Base-by-base conservation (phyloP, 1,140 invertebrate genomes). In the Aphelinus certus region DNA sequence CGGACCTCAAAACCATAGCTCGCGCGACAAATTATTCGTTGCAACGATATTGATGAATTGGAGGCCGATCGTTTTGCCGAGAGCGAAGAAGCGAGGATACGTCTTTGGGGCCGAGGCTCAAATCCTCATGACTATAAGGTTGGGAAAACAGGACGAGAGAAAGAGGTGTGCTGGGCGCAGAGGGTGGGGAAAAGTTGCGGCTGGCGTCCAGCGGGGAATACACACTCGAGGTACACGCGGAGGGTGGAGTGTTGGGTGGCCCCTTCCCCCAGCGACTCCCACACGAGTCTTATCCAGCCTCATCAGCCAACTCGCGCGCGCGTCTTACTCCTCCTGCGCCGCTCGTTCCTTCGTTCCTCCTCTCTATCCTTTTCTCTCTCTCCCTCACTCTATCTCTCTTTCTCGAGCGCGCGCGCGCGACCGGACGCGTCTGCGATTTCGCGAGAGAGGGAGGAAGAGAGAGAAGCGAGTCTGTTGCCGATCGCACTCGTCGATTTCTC, bases 401-500 rank as follows among this genome's bases (percentile, higher is more conserved):
- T 53, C 51, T 62, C 67, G 43, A 2, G 51, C 72, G 68, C 66
- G 79, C 78, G 80, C 81, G 79, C 78, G 79, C 78, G 77, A 79
- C 79, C 78, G 78, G 49, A 47, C 65, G 82, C 81, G 83, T 84
- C 81, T 83, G 83, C 80, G 79, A 84, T 84, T 84, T 84, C 80
- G 81, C 79, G 53, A 42, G 73, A 51, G 57, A 47, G 26, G 7
- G 69, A 65, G 47, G 49, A 64, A 10, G 47, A 66, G 45, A 57
- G 68, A 58, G 63, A 55, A 7, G 60, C 51, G 53, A 58, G 76
- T 80, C 79, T 80, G 79, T 78, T 81, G 80, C 82, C 85, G 86
- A 87, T 87, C 83, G 84, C 77, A 83, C 83, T 86, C 85, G 84
- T 87, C 84, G 86, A 87, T 87, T 87, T 86, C 86, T 87, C 86